These are phyloP conservation scores for Idaea dimidiata DNA, from an alignment of 2,888 invertebrate species.

Conservation along the genomic window DNA sequence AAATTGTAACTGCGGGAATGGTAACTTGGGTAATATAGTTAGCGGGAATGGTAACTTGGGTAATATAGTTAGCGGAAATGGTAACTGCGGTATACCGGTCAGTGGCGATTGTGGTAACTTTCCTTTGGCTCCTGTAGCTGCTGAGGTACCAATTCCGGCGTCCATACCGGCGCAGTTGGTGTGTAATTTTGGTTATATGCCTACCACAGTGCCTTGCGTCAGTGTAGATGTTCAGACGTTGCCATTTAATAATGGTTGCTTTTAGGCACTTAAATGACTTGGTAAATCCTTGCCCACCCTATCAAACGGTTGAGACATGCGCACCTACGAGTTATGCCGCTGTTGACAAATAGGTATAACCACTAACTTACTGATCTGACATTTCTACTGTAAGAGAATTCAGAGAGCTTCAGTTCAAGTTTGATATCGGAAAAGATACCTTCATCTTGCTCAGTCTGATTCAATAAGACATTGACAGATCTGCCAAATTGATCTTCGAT, in stretches of 20 bases:
- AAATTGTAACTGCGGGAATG: background rate
- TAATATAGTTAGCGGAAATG: background rate
- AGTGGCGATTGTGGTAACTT: background rate
- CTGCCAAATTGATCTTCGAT: too few species aligned
- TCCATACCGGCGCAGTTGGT: slow-evolving; percentile 46
- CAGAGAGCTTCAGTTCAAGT: too few species aligned
- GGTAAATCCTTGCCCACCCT: too few species aligned
- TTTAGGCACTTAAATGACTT: background rate
- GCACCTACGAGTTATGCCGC: too few species aligned
- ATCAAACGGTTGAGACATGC: too few species aligned
- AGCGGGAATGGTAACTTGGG: background rate
- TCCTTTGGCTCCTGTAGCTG: slow-evolving; percentile 25
- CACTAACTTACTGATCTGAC: too few species aligned
- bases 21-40: too few species aligned
- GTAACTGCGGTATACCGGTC: background rate
- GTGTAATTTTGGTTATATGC: slow-evolving; percentile 42
- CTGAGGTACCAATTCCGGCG: slow-evolving; percentile 43
- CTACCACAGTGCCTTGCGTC: slow-evolving; percentile 39
- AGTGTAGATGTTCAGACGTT: slow-evolving; percentile 44
- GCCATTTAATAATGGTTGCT: slow-evolving; percentile 24
- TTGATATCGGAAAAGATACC: too few species aligned
- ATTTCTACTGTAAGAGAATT: too few species aligned
- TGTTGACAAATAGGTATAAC: too few species aligned
- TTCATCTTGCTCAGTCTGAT: too few species aligned
- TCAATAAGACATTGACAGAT: too few species aligned